Conservation (phyloP, 2,888 invertebrate species). For the Drosophila rubida region DNA sequence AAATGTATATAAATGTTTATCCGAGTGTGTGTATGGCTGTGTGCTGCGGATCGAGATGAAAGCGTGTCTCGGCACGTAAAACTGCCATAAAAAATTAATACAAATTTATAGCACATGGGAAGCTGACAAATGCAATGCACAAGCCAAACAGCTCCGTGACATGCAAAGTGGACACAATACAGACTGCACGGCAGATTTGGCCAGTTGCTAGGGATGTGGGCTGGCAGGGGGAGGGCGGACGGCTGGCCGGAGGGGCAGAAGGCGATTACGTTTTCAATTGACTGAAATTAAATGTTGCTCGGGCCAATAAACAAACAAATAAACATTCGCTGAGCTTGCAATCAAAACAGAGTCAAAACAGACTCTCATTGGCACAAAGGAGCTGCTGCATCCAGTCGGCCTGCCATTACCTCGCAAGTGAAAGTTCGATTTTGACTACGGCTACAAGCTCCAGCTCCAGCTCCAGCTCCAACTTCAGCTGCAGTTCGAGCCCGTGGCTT, state of each 20-base stretch:
- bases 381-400: slow-evolving; percentile 24
- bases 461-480: slow-evolving; percentile 25
- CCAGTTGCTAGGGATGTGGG: not conserved
- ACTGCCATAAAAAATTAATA: slow-evolving; percentile 59
- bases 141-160: slow-evolving; percentile 46
- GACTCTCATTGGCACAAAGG: slow-evolving; percentile 42
- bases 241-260: not conserved
- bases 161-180: slow-evolving; percentile 56
- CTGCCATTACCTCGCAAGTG: slow-evolving; percentile 57
- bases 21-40: not conserved
- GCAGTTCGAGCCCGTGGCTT: slow-evolving; percentile 45
- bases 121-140: slow-evolving; percentile 50
- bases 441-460: not conserved
- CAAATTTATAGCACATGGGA: slow-evolving; percentile 49
- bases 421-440: slow-evolving; percentile 57
- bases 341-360: slow-evolving; percentile 60
- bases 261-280: slow-evolving; percentile 20
- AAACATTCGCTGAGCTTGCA: slow-evolving; percentile 56
- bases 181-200: not conserved
- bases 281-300: slow-evolving; percentile 34
- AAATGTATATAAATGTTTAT: slow-evolving; percentile 4
- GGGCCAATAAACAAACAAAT: slow-evolving; percentile 53
- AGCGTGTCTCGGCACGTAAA: slow-evolving; percentile 45
- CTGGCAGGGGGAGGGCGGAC: not conserved
- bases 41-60: slow-evolving; percentile 45